phyloP scores from a whole-genome alignment of 2,797 vertebrate species.

The Urophycis tenuis region DNA sequence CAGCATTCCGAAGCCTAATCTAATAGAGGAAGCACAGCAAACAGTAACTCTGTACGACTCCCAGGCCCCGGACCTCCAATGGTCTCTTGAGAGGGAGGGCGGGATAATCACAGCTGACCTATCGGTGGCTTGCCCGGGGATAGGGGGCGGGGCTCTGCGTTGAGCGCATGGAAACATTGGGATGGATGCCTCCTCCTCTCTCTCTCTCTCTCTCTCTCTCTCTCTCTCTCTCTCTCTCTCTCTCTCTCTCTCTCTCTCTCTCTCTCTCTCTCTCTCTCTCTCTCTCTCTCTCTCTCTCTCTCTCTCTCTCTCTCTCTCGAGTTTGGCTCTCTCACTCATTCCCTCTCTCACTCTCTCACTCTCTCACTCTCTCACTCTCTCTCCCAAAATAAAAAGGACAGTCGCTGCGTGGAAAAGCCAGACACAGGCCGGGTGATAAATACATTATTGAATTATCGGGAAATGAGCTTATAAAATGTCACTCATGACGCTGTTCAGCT shows the following conservation, averaged over 20 bases:
- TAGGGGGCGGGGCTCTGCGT: neutral
- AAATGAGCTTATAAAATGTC: neutral
- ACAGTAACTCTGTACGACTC: neutral
- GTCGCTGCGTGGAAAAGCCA: neutral
- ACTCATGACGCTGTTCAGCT: neutral
- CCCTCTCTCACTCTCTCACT: too few relatives aligned
- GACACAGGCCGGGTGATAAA: neutral
- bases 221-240: too few relatives aligned
- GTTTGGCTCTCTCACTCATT: too few relatives aligned
- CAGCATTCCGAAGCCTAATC: slow-evolving; percentile 21
- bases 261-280: too few relatives aligned
- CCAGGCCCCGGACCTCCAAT: neutral
- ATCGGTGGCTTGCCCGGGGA: neutral
- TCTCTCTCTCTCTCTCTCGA: too few relatives aligned
- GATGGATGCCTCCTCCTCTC: neutral
- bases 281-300: too few relatives aligned
- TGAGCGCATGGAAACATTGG: slow-evolving; percentile 18
- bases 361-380: too few relatives aligned
- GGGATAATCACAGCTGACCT: neutral
- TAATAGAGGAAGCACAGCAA: slow-evolving; percentile 18
- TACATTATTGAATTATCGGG: neutral
- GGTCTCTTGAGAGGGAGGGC: neutral
- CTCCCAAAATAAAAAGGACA: too few relatives aligned
- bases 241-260: too few relatives aligned
- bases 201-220: too few relatives aligned